Percentiles rank a stretch among this genome's conserved stretches.
Conservation (phyloP, 2,113 vertebrate genomes). For the Megaleporinus macrocephalus region DNA sequence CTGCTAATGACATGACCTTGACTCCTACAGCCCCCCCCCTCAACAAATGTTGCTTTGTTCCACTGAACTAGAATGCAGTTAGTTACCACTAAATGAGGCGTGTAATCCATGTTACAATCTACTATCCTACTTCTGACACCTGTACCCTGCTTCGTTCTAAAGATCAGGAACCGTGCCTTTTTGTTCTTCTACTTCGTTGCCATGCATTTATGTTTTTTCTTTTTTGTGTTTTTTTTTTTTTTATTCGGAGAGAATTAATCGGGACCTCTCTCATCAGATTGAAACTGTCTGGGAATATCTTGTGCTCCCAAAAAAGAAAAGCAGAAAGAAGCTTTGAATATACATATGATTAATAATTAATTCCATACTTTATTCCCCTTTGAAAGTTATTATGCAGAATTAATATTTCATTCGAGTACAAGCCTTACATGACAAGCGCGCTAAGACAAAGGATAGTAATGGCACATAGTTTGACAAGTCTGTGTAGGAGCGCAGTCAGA, state of each 20-base stretch:
- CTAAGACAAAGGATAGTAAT: slow-evolving; percentile 81
- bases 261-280: slow-evolving; percentile 68
- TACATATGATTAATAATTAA: slow-evolving; percentile 83
- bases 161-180: neutral
- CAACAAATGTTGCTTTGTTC: slow-evolving; percentile 56
- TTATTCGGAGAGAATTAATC: slow-evolving; percentile 27
- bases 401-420: slow-evolving; percentile 81
- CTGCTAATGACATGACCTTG: slow-evolving; percentile 71
- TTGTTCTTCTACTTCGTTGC: neutral
- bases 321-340: slow-evolving; percentile 73
- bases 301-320: slow-evolving; percentile 68
- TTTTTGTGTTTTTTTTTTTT: neutral
- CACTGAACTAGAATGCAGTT: slow-evolving; percentile 50
- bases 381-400: slow-evolving; percentile 82
- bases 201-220: neutral
- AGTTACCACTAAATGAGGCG: slow-evolving; percentile 47
- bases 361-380: slow-evolving; percentile 78
- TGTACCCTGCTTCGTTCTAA: slow-evolving; percentile 32
- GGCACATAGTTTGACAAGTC: slow-evolving; percentile 78
- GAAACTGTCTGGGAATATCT: slow-evolving; percentile 78
- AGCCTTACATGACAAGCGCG: slow-evolving; percentile 76
- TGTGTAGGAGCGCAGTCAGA: slow-evolving; percentile 65
- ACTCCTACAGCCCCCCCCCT: slow-evolving; percentile 40
- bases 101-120: slow-evolving; percentile 48
- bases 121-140: slow-evolving; percentile 45